These are phyloP conservation scores for Gallirallus australis DNA, from an alignment of 2,797 vertebrate species.

Conservation along the genomic window DNA sequence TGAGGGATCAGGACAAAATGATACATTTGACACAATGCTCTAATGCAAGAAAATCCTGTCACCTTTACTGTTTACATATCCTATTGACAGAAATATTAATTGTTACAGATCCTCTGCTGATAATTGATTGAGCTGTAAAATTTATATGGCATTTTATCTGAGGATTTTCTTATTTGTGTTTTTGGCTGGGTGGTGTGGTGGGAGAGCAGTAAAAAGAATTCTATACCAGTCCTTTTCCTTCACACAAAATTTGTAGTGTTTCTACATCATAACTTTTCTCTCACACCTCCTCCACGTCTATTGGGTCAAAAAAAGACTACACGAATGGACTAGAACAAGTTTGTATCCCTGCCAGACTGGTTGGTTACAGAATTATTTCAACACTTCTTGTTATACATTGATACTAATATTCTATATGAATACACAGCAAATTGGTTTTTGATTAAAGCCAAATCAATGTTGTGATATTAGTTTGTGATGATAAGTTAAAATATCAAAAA, in stretches of 20 bases:
- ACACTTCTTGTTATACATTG: not conserved
- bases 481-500: not conserved
- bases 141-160: not conserved
- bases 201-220: not conserved
- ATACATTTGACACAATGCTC: not conserved
- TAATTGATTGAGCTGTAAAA: not conserved
- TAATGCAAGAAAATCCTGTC: not conserved
- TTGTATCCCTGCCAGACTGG: not conserved
- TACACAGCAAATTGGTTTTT: not conserved
- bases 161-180: not conserved
- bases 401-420: not conserved
- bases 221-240: not conserved
- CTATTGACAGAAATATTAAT: not conserved
- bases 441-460: not conserved
- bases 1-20: not conserved
- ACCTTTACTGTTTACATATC: conserved; percentile 1
- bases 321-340: not conserved
- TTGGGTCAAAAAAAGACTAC: not conserved
- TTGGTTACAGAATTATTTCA: not conserved
- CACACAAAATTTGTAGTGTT: not conserved
- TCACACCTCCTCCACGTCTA: not conserved
- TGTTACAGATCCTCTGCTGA: not conserved
- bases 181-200: not conserved
- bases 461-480: not conserved
- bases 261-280: not conserved